These are phyloP conservation scores for Eulemur macaco DNA, from an alignment of 2,113 vertebrate species.

Conservation along the genomic window DNA sequence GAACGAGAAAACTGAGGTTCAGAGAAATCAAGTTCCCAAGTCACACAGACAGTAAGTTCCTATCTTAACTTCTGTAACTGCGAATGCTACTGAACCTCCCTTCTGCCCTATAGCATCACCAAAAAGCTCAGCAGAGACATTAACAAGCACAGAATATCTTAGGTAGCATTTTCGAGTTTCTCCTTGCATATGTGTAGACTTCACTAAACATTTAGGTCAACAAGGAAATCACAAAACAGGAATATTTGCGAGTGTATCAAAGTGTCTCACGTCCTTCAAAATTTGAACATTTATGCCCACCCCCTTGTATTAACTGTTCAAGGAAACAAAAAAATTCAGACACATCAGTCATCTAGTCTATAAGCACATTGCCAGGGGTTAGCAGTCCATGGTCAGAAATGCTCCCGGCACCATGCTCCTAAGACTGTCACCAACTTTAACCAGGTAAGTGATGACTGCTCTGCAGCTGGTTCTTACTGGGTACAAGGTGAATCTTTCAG, in stretches of 20 bases:
- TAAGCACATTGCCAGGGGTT: background rate
- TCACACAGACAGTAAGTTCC: background rate
- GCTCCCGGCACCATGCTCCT: background rate
- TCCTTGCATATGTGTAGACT: background rate
- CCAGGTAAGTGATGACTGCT: background rate
- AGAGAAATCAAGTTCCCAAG: background rate
- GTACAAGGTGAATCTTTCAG: background rate
- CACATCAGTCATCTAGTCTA: background rate
- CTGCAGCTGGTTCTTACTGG: background rate
- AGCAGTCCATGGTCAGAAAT: background rate
- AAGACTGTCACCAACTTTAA: background rate
- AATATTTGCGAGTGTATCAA: background rate
- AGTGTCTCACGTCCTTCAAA: background rate
- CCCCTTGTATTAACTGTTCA: background rate
- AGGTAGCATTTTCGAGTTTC: background rate
- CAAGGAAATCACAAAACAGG: background rate
- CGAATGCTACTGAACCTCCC: background rate
- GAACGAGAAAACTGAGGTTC: background rate
- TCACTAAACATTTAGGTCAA: background rate
- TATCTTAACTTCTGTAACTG: background rate
- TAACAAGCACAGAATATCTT: background rate
- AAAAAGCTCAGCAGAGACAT: background rate
- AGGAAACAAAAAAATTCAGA: background rate
- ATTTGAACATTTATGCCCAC: fast-evolving
- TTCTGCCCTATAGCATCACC: fast-evolving